A percentile compares a stretch with the other conserved stretches of the same genome.
Evolutionary conservation across 2,797 vertebrate species (phyloP).

Genomic region (Myotis vivesi): DNA sequence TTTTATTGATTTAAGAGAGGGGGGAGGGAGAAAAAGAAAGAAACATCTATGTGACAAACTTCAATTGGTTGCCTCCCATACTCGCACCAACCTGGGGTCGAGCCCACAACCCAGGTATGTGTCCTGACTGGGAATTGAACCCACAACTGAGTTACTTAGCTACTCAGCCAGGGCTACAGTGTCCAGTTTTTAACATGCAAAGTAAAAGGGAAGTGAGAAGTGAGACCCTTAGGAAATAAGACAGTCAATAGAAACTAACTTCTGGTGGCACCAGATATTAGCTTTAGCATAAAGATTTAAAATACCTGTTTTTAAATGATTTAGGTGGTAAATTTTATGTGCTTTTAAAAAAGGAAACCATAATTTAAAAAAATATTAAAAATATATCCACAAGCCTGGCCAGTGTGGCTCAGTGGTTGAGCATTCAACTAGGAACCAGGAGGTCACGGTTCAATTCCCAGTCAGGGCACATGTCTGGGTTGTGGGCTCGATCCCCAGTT

Average conservation of each 20-base stretch:
- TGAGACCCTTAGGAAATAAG: background rate
- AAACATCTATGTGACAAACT: background rate
- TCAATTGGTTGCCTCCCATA: background rate
- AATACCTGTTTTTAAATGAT: background rate
- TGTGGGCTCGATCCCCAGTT: too few species aligned
- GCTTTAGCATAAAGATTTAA: background rate
- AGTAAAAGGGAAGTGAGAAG: background rate
- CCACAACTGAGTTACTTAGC: background rate
- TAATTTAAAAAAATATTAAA: too few species aligned
- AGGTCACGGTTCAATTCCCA: too few species aligned
- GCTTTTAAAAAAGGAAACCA: background rate
- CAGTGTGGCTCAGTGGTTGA: too few species aligned
- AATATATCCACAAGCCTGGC: too few species aligned
- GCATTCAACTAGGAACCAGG: too few species aligned
- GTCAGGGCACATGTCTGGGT: too few species aligned
- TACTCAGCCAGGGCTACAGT: background rate
- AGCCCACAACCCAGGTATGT: too few species aligned
- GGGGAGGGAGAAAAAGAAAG: too few species aligned
- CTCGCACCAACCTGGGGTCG: too few species aligned
- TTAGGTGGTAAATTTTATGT: background rate
- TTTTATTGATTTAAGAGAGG: too few species aligned
- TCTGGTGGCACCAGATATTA: background rate
- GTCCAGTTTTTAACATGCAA: background rate
- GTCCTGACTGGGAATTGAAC: background rate
- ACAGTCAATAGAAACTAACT: background rate